Conservation (phyloP, 2,113 vertebrate species). For the Thunnus maccoyii region DNA sequence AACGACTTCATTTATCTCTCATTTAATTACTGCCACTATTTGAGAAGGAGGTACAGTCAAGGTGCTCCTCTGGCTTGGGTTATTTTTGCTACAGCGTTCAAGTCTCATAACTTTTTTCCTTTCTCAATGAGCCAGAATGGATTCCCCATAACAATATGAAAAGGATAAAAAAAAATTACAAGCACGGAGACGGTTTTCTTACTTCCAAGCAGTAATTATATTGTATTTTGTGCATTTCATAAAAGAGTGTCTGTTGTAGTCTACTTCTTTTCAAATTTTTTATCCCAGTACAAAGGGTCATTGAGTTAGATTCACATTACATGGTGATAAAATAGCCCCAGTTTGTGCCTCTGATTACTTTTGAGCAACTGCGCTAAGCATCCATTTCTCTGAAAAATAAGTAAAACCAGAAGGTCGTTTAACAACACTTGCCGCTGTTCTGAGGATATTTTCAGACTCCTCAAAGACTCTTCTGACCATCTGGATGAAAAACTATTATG, state of each 20-base stretch:
- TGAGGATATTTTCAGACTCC: neutral
- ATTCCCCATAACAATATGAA: neutral
- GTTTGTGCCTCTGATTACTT: neutral
- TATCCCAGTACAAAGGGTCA: slow-evolving; percentile 6
- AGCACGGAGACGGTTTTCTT: neutral
- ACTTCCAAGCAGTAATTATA: neutral
- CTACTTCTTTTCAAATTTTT: slow-evolving; percentile 13
- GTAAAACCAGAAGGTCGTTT: neutral
- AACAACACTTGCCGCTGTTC: neutral
- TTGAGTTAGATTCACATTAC: neutral
- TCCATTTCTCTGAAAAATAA: neutral
- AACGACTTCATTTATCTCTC: slow-evolving; percentile 61
- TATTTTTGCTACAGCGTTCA: neutral
- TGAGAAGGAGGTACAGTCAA: slow-evolving; percentile 24
- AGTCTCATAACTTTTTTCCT: slow-evolving; percentile 7
- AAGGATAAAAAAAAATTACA: neutral
- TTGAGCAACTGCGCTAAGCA: neutral
- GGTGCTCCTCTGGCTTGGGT: slow-evolving; percentile 12
- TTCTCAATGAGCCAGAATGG: neutral
- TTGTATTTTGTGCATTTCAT: slow-evolving; percentile 11
- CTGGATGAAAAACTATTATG: neutral
- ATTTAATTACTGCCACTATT: slow-evolving; percentile 63
- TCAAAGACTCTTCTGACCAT: neutral
- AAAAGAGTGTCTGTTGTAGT: neutral
- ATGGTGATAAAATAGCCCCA: slow-evolving; percentile 1